Percentiles rank a stretch among this genome's conserved stretches.
Evolutionary conservation across 2,113 vertebrate species (phyloP).

Genomic region (Edolisoma coerulescens): DNA sequence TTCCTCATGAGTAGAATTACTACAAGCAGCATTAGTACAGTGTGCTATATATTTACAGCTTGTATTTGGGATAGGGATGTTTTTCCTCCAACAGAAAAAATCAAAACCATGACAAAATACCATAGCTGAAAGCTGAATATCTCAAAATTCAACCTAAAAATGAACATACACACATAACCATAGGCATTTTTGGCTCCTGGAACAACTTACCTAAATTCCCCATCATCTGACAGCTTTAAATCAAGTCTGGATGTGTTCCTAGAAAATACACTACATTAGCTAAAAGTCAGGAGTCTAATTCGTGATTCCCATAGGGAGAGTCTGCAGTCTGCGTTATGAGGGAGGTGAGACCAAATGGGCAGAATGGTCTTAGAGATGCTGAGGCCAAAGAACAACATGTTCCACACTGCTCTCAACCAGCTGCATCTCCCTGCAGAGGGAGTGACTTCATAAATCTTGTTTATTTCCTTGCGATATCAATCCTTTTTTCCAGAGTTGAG

Average conservation of each 20-base stretch:
- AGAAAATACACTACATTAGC: constrained; percentile 21
- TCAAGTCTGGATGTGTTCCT: constrained; percentile 38
- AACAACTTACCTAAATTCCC: constrained; percentile 23
- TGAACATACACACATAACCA: neutral
- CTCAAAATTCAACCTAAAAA: constrained; percentile 7
- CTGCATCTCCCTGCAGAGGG: neutral
- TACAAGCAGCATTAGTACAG: neutral
- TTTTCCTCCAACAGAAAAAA: neutral
- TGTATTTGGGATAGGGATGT: neutral
- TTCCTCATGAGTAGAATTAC: neutral
- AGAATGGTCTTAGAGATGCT: neutral
- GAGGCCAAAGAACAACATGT: neutral
- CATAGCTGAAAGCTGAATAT: neutral
- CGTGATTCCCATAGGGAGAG: neutral
- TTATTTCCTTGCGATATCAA: neutral
- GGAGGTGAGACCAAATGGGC: constrained; percentile 5
- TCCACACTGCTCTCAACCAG: neutral
- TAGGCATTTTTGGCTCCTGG: constrained; percentile 19
- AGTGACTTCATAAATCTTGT: neutral
- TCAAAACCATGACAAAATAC: neutral
- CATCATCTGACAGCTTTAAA: constrained; percentile 41
- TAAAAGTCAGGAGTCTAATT: neutral
- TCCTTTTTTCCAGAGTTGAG: neutral
- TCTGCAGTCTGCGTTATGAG: neutral
- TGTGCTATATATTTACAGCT: neutral